phyloP scores from a whole-genome alignment of 2,113 vertebrate species.

The Octodon degus region DNA sequence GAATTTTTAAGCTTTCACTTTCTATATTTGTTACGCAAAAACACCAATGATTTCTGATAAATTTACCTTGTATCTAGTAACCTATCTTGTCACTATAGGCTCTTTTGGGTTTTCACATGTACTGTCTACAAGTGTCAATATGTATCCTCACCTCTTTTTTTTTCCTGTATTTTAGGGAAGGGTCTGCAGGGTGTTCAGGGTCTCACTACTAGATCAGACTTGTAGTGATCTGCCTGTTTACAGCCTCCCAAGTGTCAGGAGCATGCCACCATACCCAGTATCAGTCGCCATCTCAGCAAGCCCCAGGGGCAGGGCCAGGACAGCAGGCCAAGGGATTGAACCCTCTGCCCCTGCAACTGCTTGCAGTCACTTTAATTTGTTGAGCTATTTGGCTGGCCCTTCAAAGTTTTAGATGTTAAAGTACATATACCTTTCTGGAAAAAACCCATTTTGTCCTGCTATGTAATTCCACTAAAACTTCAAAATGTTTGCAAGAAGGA shows the following conservation, averaged over 20 bases:
- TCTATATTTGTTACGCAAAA: conserved; percentile 14
- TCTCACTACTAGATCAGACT: too few species aligned
- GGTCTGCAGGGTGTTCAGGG: too few species aligned
- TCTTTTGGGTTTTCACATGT: conserved; percentile 2
- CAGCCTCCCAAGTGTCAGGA: too few species aligned
- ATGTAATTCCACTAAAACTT: not conserved
- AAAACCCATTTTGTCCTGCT: not conserved
- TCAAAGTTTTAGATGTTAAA: not conserved
- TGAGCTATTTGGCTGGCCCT: too few species aligned
- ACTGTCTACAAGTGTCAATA: not conserved
- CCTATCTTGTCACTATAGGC: not conserved
- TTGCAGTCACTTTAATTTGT: too few species aligned
- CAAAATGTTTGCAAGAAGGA: not conserved
- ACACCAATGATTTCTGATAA: not conserved
- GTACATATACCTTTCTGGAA: not conserved
- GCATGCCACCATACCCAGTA: too few species aligned
- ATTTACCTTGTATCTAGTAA: not conserved
- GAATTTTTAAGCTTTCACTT: not conserved
- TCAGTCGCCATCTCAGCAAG: not conserved
- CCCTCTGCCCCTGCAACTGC: too few species aligned
- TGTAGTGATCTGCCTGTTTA: too few species aligned
- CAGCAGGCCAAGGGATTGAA: too few species aligned
- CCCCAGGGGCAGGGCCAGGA: too few species aligned
- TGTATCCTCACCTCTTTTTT: not conserved
- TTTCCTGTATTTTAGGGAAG: too few species aligned